Conservation (phyloP, 2,888 invertebrate species). For the Pheosia gnoma region DNA sequence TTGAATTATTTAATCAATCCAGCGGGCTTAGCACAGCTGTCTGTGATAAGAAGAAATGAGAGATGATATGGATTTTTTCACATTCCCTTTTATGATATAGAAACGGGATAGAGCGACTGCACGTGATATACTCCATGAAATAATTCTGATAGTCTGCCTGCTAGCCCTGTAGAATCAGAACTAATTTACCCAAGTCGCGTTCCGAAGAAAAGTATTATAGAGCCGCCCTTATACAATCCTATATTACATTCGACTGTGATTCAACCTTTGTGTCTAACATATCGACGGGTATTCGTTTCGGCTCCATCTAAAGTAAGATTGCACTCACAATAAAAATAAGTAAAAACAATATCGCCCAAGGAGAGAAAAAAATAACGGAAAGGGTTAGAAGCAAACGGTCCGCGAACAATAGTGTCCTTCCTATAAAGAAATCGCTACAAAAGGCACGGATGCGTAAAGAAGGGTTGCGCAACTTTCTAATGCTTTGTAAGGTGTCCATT, state of each 20-base stretch:
- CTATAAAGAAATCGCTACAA: constrained; percentile 69
- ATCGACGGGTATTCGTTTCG: constrained; percentile 26
- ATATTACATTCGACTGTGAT: background rate
- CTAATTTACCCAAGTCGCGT: too few species aligned
- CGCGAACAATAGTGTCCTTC: constrained; percentile 71
- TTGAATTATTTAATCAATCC: too few species aligned
- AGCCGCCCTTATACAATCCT: background rate
- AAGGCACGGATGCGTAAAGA: constrained; percentile 70
- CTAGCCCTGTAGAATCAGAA: too few species aligned
- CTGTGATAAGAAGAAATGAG: too few species aligned
- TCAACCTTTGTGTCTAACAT: background rate
- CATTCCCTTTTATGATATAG: too few species aligned
- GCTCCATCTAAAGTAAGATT: constrained; percentile 33
- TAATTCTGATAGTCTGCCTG: too few species aligned
- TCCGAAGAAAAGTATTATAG: background rate
- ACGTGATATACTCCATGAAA: too few species aligned
- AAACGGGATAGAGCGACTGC: too few species aligned
- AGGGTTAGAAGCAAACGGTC: constrained; percentile 76
- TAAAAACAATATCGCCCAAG: constrained; percentile 61
- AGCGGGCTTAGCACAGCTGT: too few species aligned
- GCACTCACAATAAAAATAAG: constrained; percentile 54
- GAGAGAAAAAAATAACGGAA: constrained; percentile 72
- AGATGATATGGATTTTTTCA: too few species aligned
- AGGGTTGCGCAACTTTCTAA: constrained; percentile 84
- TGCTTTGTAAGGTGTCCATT: constrained; percentile 77